Base-by-base conservation (phyloP, 1,140 invertebrate genomes). In the Archivesica marissinica region DNA sequence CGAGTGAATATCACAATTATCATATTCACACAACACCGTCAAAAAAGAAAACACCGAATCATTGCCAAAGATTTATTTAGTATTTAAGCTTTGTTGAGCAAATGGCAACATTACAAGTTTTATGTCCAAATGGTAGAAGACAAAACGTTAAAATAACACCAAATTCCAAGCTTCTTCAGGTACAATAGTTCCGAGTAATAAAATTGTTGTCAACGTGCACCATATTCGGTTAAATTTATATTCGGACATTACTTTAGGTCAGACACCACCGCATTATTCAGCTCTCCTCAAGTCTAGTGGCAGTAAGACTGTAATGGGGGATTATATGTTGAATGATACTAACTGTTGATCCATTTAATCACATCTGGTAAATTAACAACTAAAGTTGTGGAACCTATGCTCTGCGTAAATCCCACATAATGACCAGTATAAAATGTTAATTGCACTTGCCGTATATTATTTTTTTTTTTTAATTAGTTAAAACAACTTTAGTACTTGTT, bases 121-220 rank as follows among this genome's bases (percentile, higher is more conserved):
- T 93, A 25, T 93, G 92, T 86, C 92, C 92, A 28, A 93, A 93
- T 88, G 92, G 92, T 30, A 87, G 90, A 86, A 86, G 92, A 44
- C 91, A 93, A 83, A 91, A 89, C 86, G 90, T 93, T 2, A 92
- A 92, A 88, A 87, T 92, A 23, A 91, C 87, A 35, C 89, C 90
- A 17, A 93, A 91, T 82, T 89, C 92, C 23, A 93, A 91, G 81
- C 64, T 93, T 23, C 72, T 93, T 47, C 90, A 93, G 88, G 91
- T 93, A 90, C 7, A 39, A 38, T 56, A 30, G 1, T 11, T 68
- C 15, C 2, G 20, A 3, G 78, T 38, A 47, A 7, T 4, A 30
- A 68, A 35, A 23, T 50, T 66, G n/a, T 84, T 41, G 25, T 74
- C 25, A 50, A 74, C 25, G 41, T 52, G 6, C 17, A 30, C 13